A percentile compares a stretch with the other conserved stretches of the same genome.
These are phyloP conservation scores for Pristis pectinata DNA, from an alignment of 2,797 vertebrate genomes.

Conservation along the genomic window DNA sequence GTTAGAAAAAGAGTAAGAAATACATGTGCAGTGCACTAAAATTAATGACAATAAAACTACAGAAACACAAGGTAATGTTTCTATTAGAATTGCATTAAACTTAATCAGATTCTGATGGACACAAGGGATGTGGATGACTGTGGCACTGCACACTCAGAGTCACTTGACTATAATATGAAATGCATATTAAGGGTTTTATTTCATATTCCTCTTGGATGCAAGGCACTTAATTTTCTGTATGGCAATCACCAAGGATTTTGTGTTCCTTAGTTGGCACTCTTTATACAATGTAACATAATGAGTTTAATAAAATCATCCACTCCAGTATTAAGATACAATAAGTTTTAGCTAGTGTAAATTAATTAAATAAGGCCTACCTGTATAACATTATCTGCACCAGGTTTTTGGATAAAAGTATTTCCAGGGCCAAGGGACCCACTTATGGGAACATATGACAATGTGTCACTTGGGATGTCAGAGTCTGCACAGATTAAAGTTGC, in stretches of 20 bases:
- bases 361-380: conserved; percentile 43
- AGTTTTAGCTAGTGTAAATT: background rate
- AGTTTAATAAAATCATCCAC: background rate
- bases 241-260: background rate
- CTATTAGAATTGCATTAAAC: background rate
- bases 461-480: conserved; percentile 44
- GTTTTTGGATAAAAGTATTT: conserved; percentile 46
- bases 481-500: conserved; percentile 44
- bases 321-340: background rate
- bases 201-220: background rate
- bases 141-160: background rate
- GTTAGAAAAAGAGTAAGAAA: no score
- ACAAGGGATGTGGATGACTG: background rate
- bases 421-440: conserved; percentile 39
- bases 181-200: background rate
- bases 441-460: conserved; percentile 35
- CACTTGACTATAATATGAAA: background rate
- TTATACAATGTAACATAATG: background rate
- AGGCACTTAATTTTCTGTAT: background rate
- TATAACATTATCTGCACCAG: conserved; percentile 41
- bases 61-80: background rate
- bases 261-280: background rate
- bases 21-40: background rate
- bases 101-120: background rate
- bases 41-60: background rate